A percentile compares a stretch with the other conserved stretches of the same genome.
Evolutionary conservation across 2,113 vertebrate genomes (phyloP).

Genomic region (Verasper variegatus): DNA sequence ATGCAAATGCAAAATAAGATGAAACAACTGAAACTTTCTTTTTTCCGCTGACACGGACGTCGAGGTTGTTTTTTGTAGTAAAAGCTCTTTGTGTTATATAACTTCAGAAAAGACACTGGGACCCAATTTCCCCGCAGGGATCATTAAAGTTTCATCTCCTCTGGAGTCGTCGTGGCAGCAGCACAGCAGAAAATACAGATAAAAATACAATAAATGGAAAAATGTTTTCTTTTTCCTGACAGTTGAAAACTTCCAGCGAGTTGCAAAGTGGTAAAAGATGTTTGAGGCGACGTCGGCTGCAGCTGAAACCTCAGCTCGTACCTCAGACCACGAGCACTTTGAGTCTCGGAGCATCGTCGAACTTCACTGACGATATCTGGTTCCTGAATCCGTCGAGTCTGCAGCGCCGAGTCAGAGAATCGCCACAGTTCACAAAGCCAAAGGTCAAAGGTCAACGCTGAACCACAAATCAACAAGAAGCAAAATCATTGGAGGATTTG

Average conservation of each 20-base stretch:
- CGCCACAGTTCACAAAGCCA: background rate
- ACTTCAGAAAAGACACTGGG: slow-evolving; percentile 36
- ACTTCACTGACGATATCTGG: background rate
- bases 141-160: slow-evolving; percentile 59
- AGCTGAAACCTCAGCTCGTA: too few relatives aligned
- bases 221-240: too few relatives aligned
- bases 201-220: slow-evolving; percentile 36
- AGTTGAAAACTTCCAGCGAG: background rate
- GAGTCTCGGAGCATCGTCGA: too few relatives aligned
- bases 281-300: background rate
- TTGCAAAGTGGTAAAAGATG: background rate
- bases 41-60: slow-evolving; percentile 7
- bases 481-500: background rate
- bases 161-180: slow-evolving; percentile 43
- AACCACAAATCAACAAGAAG: background rate
- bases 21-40: slow-evolving; percentile 3
- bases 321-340: too few relatives aligned
- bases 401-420: too few relatives aligned
- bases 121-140: slow-evolving; percentile 45
- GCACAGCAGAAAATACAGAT: slow-evolving; percentile 3
- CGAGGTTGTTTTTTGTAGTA: slow-evolving; percentile 17
- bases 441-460: background rate
- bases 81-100: slow-evolving; percentile 57
- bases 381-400: too few relatives aligned
- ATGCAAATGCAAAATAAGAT: slow-evolving; percentile 10